These are phyloP conservation scores for Bathynomus jamesi DNA, from an alignment of 1,140 invertebrate species.

Conservation along the genomic window DNA sequence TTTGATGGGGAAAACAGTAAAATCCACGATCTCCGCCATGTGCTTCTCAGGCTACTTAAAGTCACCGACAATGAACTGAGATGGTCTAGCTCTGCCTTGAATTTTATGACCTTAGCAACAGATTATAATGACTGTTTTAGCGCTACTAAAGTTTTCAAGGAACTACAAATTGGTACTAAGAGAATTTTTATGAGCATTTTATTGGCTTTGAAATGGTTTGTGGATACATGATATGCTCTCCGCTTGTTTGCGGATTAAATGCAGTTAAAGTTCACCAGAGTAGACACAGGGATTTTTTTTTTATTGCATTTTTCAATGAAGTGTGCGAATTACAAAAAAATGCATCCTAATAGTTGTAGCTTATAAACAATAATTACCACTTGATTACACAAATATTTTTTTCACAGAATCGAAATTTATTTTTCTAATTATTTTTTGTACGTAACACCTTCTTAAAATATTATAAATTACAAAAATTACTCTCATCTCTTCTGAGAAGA, in stretches of 20 bases:
- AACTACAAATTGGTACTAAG: neutral
- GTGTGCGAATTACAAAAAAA: too few relatives aligned
- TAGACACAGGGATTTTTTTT: too few relatives aligned
- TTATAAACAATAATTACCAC: too few relatives aligned
- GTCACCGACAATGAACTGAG: neutral
- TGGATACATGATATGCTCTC: neutral
- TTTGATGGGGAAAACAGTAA: neutral
- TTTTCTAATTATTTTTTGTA: too few relatives aligned
- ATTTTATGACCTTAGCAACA: neutral
- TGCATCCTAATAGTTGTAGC: too few relatives aligned
- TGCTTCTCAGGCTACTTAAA: neutral
- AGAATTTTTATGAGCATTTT: neutral
- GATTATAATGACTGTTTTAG: neutral
- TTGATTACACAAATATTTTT: too few relatives aligned
- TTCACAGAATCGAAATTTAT: too few relatives aligned
- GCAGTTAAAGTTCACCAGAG: too few relatives aligned
- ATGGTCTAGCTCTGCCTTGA: neutral
- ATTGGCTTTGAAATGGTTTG: neutral
- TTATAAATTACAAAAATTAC: too few relatives aligned
- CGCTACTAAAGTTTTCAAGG: neutral
- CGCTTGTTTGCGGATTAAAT: neutral
- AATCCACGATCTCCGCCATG: neutral
- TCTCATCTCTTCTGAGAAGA: too few relatives aligned
- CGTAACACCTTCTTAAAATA: too few relatives aligned
- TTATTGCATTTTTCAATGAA: too few relatives aligned